Evolutionary conservation across 1,140 invertebrate genomes (phyloP).

Genomic region (Papilio glaucus): DNA sequence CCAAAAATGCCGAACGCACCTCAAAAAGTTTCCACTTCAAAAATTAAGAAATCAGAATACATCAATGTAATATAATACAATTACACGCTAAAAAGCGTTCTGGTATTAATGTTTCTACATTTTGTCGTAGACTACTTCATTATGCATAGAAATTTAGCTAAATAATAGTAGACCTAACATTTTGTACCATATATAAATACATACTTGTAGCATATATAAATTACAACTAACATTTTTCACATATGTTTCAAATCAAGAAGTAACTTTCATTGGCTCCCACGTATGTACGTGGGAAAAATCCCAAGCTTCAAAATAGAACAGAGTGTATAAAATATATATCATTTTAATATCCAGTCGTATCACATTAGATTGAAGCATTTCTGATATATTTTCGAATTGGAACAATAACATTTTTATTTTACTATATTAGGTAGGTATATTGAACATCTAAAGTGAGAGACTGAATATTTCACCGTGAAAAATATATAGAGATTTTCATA

Average conservation of each 20-base stretch:
- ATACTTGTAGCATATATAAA: background rate
- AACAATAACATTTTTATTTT: background rate
- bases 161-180: background rate
- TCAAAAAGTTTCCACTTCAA: no score
- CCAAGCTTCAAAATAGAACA: conserved; percentile 4
- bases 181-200: background rate
- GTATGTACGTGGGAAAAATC: background rate
- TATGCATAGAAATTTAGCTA: no score
- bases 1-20: no score
- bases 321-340: background rate
- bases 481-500: background rate
- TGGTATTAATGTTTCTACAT: no score
- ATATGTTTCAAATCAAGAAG: background rate
- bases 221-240: conserved; percentile 10
- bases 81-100: no score
- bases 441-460: background rate
- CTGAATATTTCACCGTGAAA: background rate
- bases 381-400: background rate
- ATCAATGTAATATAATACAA: no score
- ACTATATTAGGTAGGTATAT: background rate
- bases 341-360: background rate
- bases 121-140: no score
- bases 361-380: background rate
- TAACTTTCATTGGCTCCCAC: background rate
- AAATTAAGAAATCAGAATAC: no score